Evolutionary conservation across 2,113 vertebrate genomes (phyloP).

Genomic region (Galeopterus variegatus): DNA sequence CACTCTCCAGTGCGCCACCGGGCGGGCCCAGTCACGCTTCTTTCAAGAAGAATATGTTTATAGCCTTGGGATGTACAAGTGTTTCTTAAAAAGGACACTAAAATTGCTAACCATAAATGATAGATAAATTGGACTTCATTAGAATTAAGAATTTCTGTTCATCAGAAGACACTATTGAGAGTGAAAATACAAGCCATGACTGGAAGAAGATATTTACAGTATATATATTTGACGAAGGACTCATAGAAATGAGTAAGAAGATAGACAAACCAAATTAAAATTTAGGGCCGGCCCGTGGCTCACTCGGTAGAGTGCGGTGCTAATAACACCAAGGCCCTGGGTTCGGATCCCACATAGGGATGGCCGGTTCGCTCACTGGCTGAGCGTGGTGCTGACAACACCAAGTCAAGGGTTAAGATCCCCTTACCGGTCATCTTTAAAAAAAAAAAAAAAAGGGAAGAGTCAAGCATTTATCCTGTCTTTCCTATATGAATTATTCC

Average conservation of each 20-base stretch:
- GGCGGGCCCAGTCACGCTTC: neutral
- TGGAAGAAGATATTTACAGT: neutral
- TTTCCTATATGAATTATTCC: no score
- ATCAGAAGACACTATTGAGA: neutral
- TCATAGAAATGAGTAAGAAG: neutral
- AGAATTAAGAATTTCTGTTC: neutral
- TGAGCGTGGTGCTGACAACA: no score
- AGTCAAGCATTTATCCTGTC: no score
- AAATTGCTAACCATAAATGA: neutral
- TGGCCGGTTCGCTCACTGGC: no score
- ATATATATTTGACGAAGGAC: neutral
- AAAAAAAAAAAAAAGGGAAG: no score
- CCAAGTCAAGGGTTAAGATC: no score
- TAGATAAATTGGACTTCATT: neutral
- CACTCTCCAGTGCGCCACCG: no score
- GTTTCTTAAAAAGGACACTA: neutral
- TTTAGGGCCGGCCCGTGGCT: no score
- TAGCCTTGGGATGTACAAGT: neutral
- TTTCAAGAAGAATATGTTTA: neutral
- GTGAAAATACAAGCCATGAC: neutral
- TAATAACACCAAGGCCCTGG: no score
- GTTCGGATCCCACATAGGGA: no score
- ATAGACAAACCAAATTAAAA: neutral
- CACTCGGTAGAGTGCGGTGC: no score
- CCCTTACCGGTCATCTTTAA: no score